Percentiles rank a stretch among this genome's conserved stretches.
Evolutionary conservation across 2,113 vertebrate species (phyloP).

Genomic region (Eulemur rufifrons): DNA sequence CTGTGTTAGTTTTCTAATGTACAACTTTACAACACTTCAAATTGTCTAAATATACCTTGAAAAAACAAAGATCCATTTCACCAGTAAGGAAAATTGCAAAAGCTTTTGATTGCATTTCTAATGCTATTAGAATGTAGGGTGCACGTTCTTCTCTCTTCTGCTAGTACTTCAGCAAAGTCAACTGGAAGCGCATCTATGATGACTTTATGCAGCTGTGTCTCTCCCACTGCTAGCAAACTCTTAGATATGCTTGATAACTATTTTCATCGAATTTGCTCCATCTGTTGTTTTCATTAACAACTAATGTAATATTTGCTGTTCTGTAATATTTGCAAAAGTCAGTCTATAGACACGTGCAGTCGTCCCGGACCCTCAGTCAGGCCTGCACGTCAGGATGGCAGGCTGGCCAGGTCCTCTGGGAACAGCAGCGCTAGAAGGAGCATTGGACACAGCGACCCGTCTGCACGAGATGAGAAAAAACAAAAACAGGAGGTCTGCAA

Average conservation of each 20-base stretch:
- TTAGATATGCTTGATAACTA: constrained; percentile 56
- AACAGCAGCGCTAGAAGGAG: constrained; percentile 81
- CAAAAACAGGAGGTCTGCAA: constrained; percentile 84
- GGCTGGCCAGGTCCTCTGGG: constrained; percentile 79
- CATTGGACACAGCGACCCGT: constrained; percentile 85
- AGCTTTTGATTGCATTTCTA: neutral
- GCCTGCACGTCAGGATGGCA: constrained; percentile 83
- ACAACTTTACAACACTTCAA: neutral
- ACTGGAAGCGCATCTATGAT: neutral
- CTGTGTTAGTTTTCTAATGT: neutral
- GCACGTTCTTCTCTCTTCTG: neutral
- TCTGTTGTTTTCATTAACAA: constrained; percentile 69
- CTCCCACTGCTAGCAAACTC: constrained; percentile 22
- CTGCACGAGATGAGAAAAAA: constrained; percentile 80
- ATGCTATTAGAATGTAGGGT: neutral
- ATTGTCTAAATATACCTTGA: neutral
- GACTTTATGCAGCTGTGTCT: neutral
- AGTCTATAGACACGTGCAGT: constrained; percentile 79
- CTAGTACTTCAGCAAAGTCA: neutral
- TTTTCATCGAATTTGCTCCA: constrained; percentile 71
- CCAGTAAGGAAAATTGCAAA: neutral
- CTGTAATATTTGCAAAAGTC: constrained; percentile 73
- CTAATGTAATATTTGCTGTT: constrained; percentile 70
- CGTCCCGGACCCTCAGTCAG: constrained; percentile 80
- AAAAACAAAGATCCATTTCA: neutral